Evolutionary conservation across 2,888 invertebrate genomes (phyloP).

Genomic region (Eupithecia insigniata): DNA sequence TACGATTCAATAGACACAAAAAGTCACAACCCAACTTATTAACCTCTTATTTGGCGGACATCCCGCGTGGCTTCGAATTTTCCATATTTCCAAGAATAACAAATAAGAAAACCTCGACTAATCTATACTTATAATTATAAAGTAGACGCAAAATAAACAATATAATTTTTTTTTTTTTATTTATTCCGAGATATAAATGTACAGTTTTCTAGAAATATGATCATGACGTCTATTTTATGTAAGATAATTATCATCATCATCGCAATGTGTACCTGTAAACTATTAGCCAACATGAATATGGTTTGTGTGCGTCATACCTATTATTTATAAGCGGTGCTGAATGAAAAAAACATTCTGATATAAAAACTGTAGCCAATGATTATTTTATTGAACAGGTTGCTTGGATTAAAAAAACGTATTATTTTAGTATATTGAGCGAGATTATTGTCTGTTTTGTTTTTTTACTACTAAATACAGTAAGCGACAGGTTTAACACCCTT

Average conservation of each 20-base stretch:
- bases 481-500: too few relatives aligned
- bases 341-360: constrained; percentile 6
- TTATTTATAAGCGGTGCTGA: constrained; percentile 30
- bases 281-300: constrained; percentile 20
- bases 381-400: neutral
- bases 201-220: constrained; percentile 50
- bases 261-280: constrained; percentile 35
- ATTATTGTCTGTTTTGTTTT: too few relatives aligned
- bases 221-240: constrained; percentile 33
- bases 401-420: neutral
- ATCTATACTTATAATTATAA: neutral
- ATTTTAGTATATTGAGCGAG: too few relatives aligned
- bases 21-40: neutral
- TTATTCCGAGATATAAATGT: constrained; percentile 47
- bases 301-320: constrained; percentile 26
- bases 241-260: constrained; percentile 40
- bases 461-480: too few relatives aligned
- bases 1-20: neutral
- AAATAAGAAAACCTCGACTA: too few relatives aligned
- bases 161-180: too few relatives aligned
- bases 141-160: neutral
- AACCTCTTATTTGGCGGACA: too few relatives aligned
- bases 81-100: neutral
- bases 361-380: neutral
- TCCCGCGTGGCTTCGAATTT: neutral